Evolutionary conservation across 1,140 invertebrate species (phyloP), one percentile per base, ranked within the genome.

Genomic region (Brachionus asplanchnoidis): DNA sequence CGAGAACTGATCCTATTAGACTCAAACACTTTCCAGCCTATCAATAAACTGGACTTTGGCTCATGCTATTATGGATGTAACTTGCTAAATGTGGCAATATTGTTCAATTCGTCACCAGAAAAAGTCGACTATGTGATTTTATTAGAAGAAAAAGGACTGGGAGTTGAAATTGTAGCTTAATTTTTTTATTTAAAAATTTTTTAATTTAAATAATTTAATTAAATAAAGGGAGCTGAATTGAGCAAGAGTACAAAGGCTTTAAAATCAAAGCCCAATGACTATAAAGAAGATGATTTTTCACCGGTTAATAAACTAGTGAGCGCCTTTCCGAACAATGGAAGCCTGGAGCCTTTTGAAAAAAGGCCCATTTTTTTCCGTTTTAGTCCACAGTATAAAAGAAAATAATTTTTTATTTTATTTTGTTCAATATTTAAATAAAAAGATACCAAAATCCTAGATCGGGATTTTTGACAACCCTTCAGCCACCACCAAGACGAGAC

Each of bases 51-150:
- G n/a, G 84, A 86, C 60, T 90, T 90, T 87, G 89, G 89, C 7
- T 86, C 86, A 56, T 88, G 88, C 1, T 90, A 89, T 85, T 90
- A 90, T 85, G 89, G 89, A 9, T 88, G 88, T 17, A 89, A 90
- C 86, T 86, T 86, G 53, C 88, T 88, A 53, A 87, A 89, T 44
- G 86, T 86, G 84, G 88, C 88, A 20, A 78, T 89, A 9, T 85
- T 90, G 40, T 89, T 85, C 56, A 90, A 90, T 85, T 89, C 90
- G 75, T 87, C 88, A 7, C 89, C 89, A 36, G 89, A 89, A 85
- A 85, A 87, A 28, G 85, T 89, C 56, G 88, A 87, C 68, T 90
- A 89, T 88, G 88, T 89, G 9, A 87, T 88, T 85, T 86, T 90
- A n/a, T 80, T 90, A 9, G 87, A 90, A 86, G 89, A 90, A 85